Conservation (phyloP, 2,888 invertebrate species). For the Candidula unifasciata region DNA sequence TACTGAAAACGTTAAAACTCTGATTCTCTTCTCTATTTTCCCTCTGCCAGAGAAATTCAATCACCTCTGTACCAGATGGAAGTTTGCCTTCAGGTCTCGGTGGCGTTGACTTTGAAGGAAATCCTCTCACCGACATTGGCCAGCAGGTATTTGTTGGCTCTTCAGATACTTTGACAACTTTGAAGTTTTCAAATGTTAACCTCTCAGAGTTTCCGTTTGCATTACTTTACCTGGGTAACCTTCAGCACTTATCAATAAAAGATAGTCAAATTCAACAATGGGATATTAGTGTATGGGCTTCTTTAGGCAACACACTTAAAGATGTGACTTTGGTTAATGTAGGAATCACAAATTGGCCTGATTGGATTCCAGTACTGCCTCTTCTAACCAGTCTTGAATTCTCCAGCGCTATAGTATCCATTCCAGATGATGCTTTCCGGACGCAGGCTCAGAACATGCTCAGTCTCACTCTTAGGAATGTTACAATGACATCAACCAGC, state of each 20-base stretch:
- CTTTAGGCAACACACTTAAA: not conserved
- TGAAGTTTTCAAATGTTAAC: not conserved
- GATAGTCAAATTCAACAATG: constrained; percentile 11
- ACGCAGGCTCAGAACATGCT: not conserved
- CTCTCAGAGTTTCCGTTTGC: not conserved
- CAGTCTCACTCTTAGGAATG: not conserved
- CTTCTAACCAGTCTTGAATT: not conserved
- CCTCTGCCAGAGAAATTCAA: not conserved
- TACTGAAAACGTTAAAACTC: no score
- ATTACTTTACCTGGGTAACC: not conserved
- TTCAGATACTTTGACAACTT: not conserved
- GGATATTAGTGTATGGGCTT: not conserved
- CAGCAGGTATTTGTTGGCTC: not conserved
- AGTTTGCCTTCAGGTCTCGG: constrained; percentile 1
- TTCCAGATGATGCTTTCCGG: not conserved
- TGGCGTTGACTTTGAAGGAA: not conserved
- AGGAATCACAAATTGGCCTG: not conserved
- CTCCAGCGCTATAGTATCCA: not conserved
- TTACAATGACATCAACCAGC: not conserved
- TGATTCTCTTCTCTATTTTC: not conserved
- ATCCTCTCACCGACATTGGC: not conserved
- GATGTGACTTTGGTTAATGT: not conserved
- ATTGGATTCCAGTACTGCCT: not conserved
- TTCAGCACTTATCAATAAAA: not conserved
- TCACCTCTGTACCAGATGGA: not conserved